phyloP scores from a whole-genome alignment of 2,797 vertebrate species.

The Huso huso region DNA sequence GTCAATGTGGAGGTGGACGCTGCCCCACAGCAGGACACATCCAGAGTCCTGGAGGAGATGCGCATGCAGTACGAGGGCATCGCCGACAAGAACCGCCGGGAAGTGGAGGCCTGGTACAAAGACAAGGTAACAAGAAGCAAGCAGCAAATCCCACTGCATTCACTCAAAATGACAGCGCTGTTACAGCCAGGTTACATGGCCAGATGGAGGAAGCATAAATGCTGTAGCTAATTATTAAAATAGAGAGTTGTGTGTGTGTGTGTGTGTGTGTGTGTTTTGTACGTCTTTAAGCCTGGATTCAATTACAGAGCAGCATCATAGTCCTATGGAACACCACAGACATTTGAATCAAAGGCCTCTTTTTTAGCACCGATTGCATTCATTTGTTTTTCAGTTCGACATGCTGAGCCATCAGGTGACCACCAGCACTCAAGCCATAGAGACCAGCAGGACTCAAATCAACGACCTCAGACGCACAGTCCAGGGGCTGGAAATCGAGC shows the following conservation, averaged over 20 bases:
- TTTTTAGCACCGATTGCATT: no score
- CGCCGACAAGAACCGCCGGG: slow-evolving; percentile 46
- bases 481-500: slow-evolving; percentile 58
- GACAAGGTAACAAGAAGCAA: slow-evolving; percentile 8
- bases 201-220: no score
- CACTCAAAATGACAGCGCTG: no score
- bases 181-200: no score
- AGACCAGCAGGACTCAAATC: slow-evolving; percentile 53
- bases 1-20: slow-evolving; percentile 51
- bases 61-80: slow-evolving; percentile 46
- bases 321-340: no score
- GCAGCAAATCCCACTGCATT: no score
- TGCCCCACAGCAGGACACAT: slow-evolving; percentile 43
- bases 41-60: slow-evolving; percentile 41
- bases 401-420: slow-evolving; percentile 59
- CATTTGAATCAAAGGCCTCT: no score
- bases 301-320: no score
- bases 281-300: no score
- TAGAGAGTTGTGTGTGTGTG: no score
- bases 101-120: slow-evolving; percentile 38
- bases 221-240: no score
- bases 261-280: no score
- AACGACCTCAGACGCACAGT: slow-evolving; percentile 47
- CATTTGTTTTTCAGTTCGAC: slow-evolving; percentile 40
- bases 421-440: slow-evolving; percentile 50